These are phyloP conservation scores for Biston stratarius DNA, from an alignment of 2,888 invertebrate genomes.

Conservation along the genomic window DNA sequence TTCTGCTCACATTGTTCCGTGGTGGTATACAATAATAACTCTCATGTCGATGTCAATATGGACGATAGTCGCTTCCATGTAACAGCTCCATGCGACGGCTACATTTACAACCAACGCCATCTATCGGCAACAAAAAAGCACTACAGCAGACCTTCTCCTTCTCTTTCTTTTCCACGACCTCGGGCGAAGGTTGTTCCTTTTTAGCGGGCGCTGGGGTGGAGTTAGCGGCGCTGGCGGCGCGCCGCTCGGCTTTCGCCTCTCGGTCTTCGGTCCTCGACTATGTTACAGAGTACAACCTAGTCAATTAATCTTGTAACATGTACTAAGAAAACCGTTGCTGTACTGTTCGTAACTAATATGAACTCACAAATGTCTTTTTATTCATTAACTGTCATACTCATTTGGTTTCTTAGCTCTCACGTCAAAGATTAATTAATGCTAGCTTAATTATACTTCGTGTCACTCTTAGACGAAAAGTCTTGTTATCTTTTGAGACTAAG, in stretches of 20 bases:
- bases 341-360: neutral
- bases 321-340: neutral
- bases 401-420: too few relatives aligned
- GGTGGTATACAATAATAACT: too few relatives aligned
- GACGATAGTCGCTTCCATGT: conserved; percentile 11
- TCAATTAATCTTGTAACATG: conserved; percentile 21
- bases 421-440: conserved; percentile 18
- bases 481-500: too few relatives aligned
- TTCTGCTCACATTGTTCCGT: too few relatives aligned
- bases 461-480: neutral
- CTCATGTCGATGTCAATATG: neutral
- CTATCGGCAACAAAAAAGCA: conserved; percentile 39
- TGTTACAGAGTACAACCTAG: conserved; percentile 28
- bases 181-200: conserved; percentile 56
- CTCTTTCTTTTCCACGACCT: conserved; percentile 51
- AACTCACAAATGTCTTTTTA: neutral
- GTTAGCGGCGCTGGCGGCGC: conserved; percentile 47
- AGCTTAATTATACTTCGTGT: neutral
- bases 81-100: conserved; percentile 11
- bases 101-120: conserved; percentile 34
- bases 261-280: conserved; percentile 40
- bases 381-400: neutral
- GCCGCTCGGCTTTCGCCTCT: conserved; percentile 37
- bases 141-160: conserved; percentile 57
- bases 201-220: conserved; percentile 31